Base-by-base conservation (phyloP, 2,797 vertebrate species). In the Pseudochirops corinnae region DNA sequence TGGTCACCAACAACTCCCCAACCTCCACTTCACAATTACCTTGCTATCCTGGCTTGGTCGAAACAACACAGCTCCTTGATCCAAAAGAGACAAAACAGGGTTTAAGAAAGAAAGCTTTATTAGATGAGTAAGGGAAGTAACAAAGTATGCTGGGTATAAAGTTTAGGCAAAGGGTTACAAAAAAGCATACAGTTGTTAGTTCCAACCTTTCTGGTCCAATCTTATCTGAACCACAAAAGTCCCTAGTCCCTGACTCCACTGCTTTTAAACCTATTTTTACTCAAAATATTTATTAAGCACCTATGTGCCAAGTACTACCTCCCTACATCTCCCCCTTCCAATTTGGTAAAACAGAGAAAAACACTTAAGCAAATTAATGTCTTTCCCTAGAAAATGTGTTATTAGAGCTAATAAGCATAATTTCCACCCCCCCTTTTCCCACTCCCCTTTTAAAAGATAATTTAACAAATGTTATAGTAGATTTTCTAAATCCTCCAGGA, bases 151-250 rank as follows among this genome's bases (percentile, higher is more conserved):
- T 46, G n/a, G 7, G 21, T 82, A 46, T 39, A 39, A 74, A 39
- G 74, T 46, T 87, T 87, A 50, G 9, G 21, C 9, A 46, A 82
- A 24, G 9, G 2, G 39, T 87, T 87, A 87, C 18, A 46, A 87
- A 87, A 87, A 46, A 87, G 74, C 74, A 82, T 82, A 74, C 67
- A 87, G 18, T 87, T 87, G 24, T 87, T 87, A 87, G 74, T 87
- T 46, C 74, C 21, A 87, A 46, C 9, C 7, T 9, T 46, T 67
- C 60, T n/a, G 31, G 31, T 67, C 60, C 31, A 67, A 67, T 67
- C 60, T 11, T 67, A 39, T 16, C 74, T 87, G 39, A 46, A 46
- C 21, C 7, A 46, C 39, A 46, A 0, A 87, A 87, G 21, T 87
- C n/a, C 67, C 18, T 46, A 26, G n/a, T 24, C 18, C 21, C 21